Base-by-base conservation (phyloP, 1,140 invertebrate genomes). In the Heterodera carotae region DNA sequence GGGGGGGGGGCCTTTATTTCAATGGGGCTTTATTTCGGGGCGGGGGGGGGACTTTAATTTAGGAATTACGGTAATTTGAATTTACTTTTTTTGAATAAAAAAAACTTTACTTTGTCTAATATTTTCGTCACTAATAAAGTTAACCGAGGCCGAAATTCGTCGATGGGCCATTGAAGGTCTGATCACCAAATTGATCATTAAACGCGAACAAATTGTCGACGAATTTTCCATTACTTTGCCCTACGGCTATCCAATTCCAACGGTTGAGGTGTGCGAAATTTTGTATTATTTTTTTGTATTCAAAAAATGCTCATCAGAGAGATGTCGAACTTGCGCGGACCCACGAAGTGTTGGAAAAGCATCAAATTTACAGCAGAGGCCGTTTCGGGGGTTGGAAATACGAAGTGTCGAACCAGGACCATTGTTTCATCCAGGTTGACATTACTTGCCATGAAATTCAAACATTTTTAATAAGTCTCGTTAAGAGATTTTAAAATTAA, bases 311-410 rank as follows among this genome's bases (percentile, higher is more conserved):
- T 72, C 27, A 78, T 81, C 53, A 87, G 72, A 72, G 86, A 43
- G 86, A 87, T 64, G 56, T 72, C 36, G 84, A 88, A 79, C 68
- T 88, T 39, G 82, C 82, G 12, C 81, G 86, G 43, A 81, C 84
- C n/a, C 86, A 88, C 75, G 48, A 56, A 33, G 85, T 77, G 36
- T 77, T 87, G 43, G 85, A 87, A 73, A 75, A 78, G 31, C 74
- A 85, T 75, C 53, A 60, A 33, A 87, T 87, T 79, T 87, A 86
- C 75, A 83, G 79, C 56, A 76, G 86, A 59, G 86, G 86, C 18
- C 80, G 86, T 69, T 87, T 87, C 70, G 86, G 86, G 56, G 86
- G 87, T 39, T 87, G 87, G 87, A 87, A 87, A 75, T 87, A 87
- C 76, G 86, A 87, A 64, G 78, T 79, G 22, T 79, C 78, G 10